Conservation (phyloP, 1,140 invertebrate species). For the Teleogryllus occipitalis region DNA sequence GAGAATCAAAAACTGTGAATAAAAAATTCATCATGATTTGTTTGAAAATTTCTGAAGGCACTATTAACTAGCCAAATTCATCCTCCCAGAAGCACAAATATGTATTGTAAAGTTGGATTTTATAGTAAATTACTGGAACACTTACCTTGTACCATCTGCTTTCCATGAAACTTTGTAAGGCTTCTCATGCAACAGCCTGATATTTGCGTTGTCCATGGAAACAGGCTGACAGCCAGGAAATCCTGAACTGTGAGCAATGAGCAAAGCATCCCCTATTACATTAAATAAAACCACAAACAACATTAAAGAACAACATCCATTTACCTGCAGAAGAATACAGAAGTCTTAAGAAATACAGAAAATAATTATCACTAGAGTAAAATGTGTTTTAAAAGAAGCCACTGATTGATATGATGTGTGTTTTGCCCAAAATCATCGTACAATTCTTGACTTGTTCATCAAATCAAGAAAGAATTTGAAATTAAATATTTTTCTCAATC, state of each 20-base stretch:
- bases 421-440: too few species aligned
- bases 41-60: not conserved
- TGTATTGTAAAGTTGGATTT: conserved; percentile 6
- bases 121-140: not conserved
- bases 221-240: conserved; percentile 97
- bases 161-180: conserved; percentile 98
- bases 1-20: not conserved
- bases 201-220: conserved; percentile 84
- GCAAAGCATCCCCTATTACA: not conserved
- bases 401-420: too few species aligned
- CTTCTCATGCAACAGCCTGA: conserved; percentile 64
- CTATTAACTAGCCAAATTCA: not conserved
- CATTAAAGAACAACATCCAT: not conserved
- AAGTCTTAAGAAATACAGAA: too few species aligned
- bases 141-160: conserved; percentile 87
- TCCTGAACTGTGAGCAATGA: conserved; percentile 46
- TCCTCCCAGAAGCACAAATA: not conserved
- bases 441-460: too few species aligned
- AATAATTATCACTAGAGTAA: too few species aligned
- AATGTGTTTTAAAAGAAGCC: too few species aligned
- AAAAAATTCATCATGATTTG: not conserved
- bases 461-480: too few species aligned
- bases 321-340: not conserved
- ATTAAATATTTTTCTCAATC: too few species aligned
- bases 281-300: not conserved